Conservation (phyloP, 2,888 invertebrate genomes). For the Boloria selene region DNA sequence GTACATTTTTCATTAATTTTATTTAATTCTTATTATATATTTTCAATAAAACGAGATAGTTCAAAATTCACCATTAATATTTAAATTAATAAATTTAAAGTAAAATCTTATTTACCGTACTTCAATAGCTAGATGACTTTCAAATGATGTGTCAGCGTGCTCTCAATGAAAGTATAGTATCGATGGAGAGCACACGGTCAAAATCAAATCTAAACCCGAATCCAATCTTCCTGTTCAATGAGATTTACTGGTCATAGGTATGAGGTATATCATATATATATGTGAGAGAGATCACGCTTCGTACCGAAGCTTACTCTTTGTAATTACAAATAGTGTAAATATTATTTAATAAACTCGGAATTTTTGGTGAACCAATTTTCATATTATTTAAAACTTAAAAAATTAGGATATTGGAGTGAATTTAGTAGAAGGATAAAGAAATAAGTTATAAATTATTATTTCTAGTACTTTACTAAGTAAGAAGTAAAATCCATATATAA, state of each 20-base stretch:
- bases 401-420: too few species aligned
- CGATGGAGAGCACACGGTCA: constrained; percentile 50
- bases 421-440: too few species aligned
- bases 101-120: background rate
- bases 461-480: too few species aligned
- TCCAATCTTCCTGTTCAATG: constrained; percentile 54
- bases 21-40: too few species aligned
- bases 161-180: constrained; percentile 33
- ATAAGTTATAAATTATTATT: too few species aligned
- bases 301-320: constrained; percentile 12
- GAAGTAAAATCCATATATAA: too few species aligned
- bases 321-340: constrained; percentile 9
- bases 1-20: too few species aligned
- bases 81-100: background rate
- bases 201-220: constrained; percentile 47
- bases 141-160: constrained; percentile 6
- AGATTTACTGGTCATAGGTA: constrained; percentile 38
- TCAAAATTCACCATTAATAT: too few species aligned
- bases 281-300: constrained; percentile 20
- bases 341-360: background rate
- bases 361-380: too few species aligned
- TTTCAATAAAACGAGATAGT: too few species aligned
- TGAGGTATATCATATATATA: constrained; percentile 15
- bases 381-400: too few species aligned
- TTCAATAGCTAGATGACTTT: constrained; percentile 10